Evolutionary conservation across 2,113 vertebrate species (phyloP).

Genomic region (Piaya cayana): DNA sequence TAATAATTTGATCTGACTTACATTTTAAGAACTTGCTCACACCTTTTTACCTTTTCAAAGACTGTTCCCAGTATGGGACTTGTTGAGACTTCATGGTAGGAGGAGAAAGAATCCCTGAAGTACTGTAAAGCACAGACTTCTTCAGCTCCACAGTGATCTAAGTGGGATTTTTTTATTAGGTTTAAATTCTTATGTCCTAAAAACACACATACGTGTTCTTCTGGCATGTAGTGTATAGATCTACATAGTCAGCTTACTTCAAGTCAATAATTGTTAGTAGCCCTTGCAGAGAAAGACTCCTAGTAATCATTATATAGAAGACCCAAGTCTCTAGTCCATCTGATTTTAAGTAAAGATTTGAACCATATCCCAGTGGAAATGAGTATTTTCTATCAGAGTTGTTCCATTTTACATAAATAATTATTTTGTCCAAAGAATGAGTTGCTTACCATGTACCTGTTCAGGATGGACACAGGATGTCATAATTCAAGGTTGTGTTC

Average conservation of each 20-base stretch:
- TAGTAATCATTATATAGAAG: neutral
- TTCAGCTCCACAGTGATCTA: neutral
- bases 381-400: neutral
- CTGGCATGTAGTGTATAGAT: neutral
- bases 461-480: neutral
- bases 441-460: neutral
- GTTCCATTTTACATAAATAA: neutral
- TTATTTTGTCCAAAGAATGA: neutral
- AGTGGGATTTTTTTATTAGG: neutral
- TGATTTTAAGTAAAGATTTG: neutral
- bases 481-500: fast-evolving
- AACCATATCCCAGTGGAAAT: neutral
- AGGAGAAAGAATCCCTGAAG: neutral
- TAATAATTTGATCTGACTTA: neutral
- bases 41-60: neutral
- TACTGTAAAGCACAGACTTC: neutral
- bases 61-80: neutral
- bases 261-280: neutral
- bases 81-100: neutral
- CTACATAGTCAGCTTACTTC: neutral
- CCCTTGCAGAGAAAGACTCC: neutral
- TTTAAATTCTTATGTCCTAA: neutral
- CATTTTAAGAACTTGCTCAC: neutral
- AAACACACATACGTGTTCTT: neutral
- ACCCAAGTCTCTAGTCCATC: neutral